Evolutionary conservation across 2,797 vertebrate species (phyloP), one percentile per base, ranked within the genome.

Genomic region (Podarcis siculus): DNA sequence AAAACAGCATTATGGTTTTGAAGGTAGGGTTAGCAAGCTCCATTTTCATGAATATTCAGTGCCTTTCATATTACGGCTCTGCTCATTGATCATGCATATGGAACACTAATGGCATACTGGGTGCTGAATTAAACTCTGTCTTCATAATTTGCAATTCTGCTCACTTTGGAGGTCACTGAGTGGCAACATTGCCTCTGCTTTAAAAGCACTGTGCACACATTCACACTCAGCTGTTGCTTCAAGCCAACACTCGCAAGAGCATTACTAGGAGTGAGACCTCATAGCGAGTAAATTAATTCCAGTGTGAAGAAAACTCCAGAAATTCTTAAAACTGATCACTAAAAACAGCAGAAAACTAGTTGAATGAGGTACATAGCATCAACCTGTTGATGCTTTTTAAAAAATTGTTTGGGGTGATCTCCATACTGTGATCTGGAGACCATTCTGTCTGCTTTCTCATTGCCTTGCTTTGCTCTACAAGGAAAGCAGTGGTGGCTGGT

Each of bases 61-160:
- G 83, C 87, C 93, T 94, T 88, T 91, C 82, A 83, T 91, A 82
- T 94, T 92, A 82, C 1, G 0, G 86, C 85, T 90, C 89, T 86
- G 73, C 93, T 94, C 90, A 92, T 92, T 91, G 94, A 94, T 95
- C 95, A 95, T 86, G 91, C 86, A 86, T 88, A 89, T 94, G 83
- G 90, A 92, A 90, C 83, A 86, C 91, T 86, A 93, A 91, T 78
- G 86, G 86, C 91, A 78, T 91, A 81, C 88, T 90, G 92, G 92
- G 89, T 92, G 67, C 87, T 87, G 91, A 92, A 93, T 94, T 92
- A 90, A 92, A 92, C 90, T 91, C 90, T 77, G 77, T 72, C 91
- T 91, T 93, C 92, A 88, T 93, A 82, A 76, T 90, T 94, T 93
- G 89, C 85, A 93, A 88, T 94, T 95, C 92, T 87, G 5, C 73